Evolutionary conservation across 2,888 invertebrate genomes (phyloP), one percentile per base, ranked within the genome.

Genomic region (Hypselothyrea guttata): DNA sequence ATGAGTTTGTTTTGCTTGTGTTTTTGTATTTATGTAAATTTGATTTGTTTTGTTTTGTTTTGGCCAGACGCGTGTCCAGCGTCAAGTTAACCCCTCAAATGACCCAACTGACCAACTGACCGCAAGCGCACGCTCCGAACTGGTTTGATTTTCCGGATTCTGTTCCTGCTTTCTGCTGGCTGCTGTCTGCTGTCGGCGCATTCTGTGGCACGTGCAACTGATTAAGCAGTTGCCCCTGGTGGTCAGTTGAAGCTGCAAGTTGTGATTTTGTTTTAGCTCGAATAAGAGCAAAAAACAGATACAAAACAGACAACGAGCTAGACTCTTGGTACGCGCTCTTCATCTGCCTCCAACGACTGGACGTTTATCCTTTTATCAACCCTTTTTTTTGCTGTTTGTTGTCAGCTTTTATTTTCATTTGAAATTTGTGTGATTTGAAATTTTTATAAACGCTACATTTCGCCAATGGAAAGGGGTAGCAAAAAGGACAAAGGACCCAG

Each of bases 401-500:
- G 37, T 74, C 64, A 52, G 57, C 64, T 67, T 75, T 70, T 76
- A 70, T 71, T 77, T 83, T 74, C 59, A 69, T 61, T 78, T 61
- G 53, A 62, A 71, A 77, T 60, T 56, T 59, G 49, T 77, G 61
- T 44, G 56, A 71, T 68, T 77, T 58, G 62, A 78, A 70, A 65
- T 63, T 62, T 63, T 66, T 75, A 64, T 82, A 81, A 81, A 81
- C 65, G 84, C 82, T 71, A 79, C 84, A 75, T 75, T 82, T 84
- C 77, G 67, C 75, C 84, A 71, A 74, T 71, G 69, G 75, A 82
- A 79, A 81, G 79, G 79, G 79, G 84, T 84, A 81, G 77, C 66
- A 56, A 55, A 22, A 49, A 37, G 35, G 28, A 28, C 31, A 60
- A 74, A 67, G 64, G 56, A 76, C 53, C 66, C 71, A 71, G 68